Conservation (phyloP, 2,888 invertebrate species). For the Luperina testacea region DNA sequence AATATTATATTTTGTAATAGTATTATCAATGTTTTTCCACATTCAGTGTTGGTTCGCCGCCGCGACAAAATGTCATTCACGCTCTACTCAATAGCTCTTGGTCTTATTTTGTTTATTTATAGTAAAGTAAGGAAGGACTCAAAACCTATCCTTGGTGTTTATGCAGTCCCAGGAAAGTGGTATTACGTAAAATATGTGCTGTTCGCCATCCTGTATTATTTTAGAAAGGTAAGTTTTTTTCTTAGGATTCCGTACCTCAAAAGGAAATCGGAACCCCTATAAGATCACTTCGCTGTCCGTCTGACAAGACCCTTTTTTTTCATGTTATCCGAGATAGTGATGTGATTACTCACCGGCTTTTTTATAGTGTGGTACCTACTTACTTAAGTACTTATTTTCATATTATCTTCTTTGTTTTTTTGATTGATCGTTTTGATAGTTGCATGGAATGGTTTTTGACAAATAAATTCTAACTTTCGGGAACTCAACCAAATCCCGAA, state of each 20-base stretch:
- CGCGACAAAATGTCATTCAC: slow-evolving; percentile 65
- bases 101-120: slow-evolving; percentile 74
- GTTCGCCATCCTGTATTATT: slow-evolving; percentile 88
- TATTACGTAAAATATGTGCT: slow-evolving; percentile 91
- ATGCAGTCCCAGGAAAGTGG: slow-evolving; percentile 91
- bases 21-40: slow-evolving; percentile 43
- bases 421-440: background rate
- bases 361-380: background rate
- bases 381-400: too few relatives aligned
- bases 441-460: background rate
- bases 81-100: slow-evolving; percentile 58
- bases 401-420: too few relatives aligned
- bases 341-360: background rate
- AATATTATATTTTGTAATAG: slow-evolving; percentile 30
- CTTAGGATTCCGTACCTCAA: too few relatives aligned
- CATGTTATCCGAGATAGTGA: background rate
- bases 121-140: slow-evolving; percentile 78
- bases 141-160: slow-evolving; percentile 90
- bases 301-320: background rate
- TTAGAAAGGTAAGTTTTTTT: slow-evolving; percentile 87
- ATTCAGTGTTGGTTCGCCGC: slow-evolving; percentile 32
- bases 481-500: background rate
- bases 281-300: too few relatives aligned
- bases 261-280: too few relatives aligned
- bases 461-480: background rate